phyloP scores from a whole-genome alignment of 2,888 invertebrate species.

The Lypha dubia region DNA sequence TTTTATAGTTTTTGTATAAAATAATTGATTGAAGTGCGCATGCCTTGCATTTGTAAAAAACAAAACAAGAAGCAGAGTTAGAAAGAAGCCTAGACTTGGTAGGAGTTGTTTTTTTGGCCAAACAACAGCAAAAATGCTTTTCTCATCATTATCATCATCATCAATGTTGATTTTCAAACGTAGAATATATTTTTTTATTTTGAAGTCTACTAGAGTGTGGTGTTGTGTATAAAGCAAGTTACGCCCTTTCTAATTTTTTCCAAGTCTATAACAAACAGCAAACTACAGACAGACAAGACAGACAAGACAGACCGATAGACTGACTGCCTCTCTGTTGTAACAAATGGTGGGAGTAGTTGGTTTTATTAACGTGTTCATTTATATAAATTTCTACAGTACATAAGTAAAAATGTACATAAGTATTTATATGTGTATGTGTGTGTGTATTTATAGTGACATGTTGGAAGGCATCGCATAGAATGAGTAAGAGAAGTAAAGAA shows the following conservation, averaged over 20 bases:
- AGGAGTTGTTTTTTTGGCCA: conserved; percentile 53
- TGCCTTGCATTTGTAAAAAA: conserved; percentile 48
- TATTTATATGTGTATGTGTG: background rate
- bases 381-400: conserved; percentile 54
- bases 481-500: conserved; percentile 34
- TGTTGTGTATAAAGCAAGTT: conserved; percentile 46
- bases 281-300: background rate
- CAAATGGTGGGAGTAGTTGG: conserved; percentile 45
- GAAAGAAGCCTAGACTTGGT: conserved; percentile 54
- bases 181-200: conserved; percentile 14
- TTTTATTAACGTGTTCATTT: conserved; percentile 19
- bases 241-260: conserved; percentile 67
- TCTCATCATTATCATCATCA: conserved; percentile 24
- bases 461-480: conserved; percentile 4
- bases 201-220: background rate
- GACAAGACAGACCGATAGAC: background rate
- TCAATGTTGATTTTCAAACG: conserved; percentile 6
- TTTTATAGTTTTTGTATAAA: background rate
- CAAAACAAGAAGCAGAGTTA: no score
- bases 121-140: background rate
- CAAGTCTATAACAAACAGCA: conserved; percentile 26
- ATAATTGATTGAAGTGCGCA: conserved; percentile 62
- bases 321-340: conserved; percentile 1
- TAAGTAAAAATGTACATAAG: conserved; percentile 54
- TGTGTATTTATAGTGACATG: background rate